A percentile compares a stretch with the other conserved stretches of the same genome.
Conservation (phyloP, 2,888 invertebrate species). For the Augochlorella aurata region DNA sequence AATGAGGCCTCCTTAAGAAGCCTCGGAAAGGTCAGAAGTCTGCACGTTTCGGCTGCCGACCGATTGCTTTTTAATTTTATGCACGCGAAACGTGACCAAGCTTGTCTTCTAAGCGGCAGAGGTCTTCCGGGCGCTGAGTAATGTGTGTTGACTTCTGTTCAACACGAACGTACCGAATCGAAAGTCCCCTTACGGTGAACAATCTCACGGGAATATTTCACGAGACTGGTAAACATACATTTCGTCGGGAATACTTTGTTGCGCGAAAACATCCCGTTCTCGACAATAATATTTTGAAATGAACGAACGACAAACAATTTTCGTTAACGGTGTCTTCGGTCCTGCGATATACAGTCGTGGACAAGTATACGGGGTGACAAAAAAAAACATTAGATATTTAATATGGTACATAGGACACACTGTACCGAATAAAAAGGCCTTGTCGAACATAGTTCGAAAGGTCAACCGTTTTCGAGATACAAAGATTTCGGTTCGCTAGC, state of each 20-base stretch:
- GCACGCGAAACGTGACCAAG: slow-evolving; percentile 13
- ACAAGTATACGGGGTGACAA: too few species aligned
- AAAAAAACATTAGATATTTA: too few species aligned
- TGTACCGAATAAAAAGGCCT: too few species aligned
- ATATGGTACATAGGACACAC: too few species aligned
- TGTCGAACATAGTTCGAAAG: too few species aligned
- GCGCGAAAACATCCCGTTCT: background rate
- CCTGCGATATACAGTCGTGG: too few species aligned
- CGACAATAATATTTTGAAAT: background rate
- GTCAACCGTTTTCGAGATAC: too few species aligned
- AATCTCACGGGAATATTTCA: background rate
- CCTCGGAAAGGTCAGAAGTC: slow-evolving; percentile 1
- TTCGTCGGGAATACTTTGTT: background rate
- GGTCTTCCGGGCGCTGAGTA: slow-evolving; percentile 1
- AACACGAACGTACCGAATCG: background rate
- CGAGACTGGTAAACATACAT: background rate
- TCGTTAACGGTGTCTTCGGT: too few species aligned
- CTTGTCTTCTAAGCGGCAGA: background rate
- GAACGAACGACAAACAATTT: too few species aligned
- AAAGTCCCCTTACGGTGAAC: background rate
- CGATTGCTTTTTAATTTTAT: slow-evolving; percentile 19
- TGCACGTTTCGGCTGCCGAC: background rate
- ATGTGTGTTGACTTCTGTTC: slow-evolving; percentile 7
- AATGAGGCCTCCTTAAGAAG: slow-evolving; percentile 7
- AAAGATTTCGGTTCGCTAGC: too few species aligned